phyloP scores from a whole-genome alignment of 37 sponge, comb jelly and placozoan species.

The Agelas oroides region DNA sequence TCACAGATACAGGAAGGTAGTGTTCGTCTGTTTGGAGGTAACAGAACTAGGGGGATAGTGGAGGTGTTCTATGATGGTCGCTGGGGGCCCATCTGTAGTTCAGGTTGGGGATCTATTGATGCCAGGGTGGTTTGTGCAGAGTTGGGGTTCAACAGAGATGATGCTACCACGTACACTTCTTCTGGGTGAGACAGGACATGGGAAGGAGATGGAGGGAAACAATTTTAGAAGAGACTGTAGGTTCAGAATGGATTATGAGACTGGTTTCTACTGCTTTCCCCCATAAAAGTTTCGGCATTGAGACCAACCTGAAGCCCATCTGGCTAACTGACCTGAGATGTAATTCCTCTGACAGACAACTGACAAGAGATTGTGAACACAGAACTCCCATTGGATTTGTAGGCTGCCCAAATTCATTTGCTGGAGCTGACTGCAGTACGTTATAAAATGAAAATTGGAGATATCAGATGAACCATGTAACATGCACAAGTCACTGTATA shows the following conservation, averaged over 20 bases:
- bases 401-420: background rate
- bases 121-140: constrained; percentile 15
- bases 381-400: background rate
- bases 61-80: constrained; percentile 26
- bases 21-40: constrained; percentile 37
- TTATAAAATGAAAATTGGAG: too few species aligned
- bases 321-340: constrained; percentile 15
- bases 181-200: background rate
- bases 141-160: constrained; percentile 12
- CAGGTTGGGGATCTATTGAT: background rate
- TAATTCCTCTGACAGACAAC: background rate
- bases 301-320: constrained; percentile 46
- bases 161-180: background rate
- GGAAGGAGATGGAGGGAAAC: too few species aligned
- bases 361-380: too few species aligned
- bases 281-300: background rate
- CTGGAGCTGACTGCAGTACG: constrained; percentile 42
- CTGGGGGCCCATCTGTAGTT: constrained; percentile 42
- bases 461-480: too few species aligned
- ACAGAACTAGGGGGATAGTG: constrained; percentile 13
- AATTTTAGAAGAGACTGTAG: too few species aligned
- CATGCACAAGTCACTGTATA: too few species aligned
- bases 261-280: too few species aligned
- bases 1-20: too few species aligned
- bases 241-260: too few species aligned